Evolutionary conservation across 1,140 invertebrate species (phyloP).

Genomic region (Mya arenaria): DNA sequence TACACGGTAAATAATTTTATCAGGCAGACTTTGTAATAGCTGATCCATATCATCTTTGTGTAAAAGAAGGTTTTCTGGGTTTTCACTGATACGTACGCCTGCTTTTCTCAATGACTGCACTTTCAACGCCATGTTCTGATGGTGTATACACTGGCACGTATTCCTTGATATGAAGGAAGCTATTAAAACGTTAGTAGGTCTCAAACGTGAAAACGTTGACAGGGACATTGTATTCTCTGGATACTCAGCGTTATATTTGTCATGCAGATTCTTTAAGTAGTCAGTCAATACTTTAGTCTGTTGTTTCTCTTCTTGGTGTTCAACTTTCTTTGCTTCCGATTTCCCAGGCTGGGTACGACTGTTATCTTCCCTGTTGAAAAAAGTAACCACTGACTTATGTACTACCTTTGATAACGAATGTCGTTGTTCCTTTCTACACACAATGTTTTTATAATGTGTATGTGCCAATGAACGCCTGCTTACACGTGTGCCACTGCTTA

Average conservation of each 20-base stretch:
- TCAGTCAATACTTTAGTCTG: constrained; percentile 33
- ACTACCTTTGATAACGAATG: background rate
- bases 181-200: constrained; percentile 29
- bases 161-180: constrained; percentile 37
- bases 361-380: constrained; percentile 10
- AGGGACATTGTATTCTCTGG: constrained; percentile 1
- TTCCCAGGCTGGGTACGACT: constrained; percentile 9
- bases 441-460: background rate
- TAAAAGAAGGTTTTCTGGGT: too few relatives aligned
- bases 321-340: background rate
- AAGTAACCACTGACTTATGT: background rate
- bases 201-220: constrained; percentile 14
- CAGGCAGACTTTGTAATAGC: too few relatives aligned
- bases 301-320: background rate
- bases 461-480: background rate
- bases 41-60: too few relatives aligned
- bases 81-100: background rate
- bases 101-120: constrained; percentile 18
- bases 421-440: background rate
- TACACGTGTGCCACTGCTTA: background rate
- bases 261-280: constrained; percentile 33
- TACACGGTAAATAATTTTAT: too few relatives aligned
- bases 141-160: constrained; percentile 39
- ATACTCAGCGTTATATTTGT: constrained; percentile 3
- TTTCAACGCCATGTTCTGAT: constrained; percentile 52